Evolutionary conservation across 2,113 vertebrate species (phyloP).

Genomic region (Formicarius rufipectus): DNA sequence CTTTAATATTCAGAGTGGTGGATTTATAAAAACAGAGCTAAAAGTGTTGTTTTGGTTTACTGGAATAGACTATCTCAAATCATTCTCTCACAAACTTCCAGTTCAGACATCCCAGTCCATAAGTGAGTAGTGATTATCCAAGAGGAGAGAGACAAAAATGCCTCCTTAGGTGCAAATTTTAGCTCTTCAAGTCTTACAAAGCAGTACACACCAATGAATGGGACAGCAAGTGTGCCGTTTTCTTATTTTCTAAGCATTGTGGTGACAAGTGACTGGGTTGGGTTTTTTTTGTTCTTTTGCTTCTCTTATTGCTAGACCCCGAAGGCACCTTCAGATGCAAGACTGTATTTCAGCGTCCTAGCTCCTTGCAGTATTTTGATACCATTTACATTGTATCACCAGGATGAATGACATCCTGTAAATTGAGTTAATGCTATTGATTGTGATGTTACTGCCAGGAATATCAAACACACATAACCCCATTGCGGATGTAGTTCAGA

Average conservation of each 20-base stretch:
- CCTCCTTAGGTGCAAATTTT: not conserved
- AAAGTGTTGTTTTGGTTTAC: not conserved
- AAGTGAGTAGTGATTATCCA: not conserved
- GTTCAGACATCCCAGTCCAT: not conserved
- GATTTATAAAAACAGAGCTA: not conserved
- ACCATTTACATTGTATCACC: not conserved
- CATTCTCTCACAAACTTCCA: not conserved
- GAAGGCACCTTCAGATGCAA: not conserved
- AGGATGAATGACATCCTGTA: conserved; percentile 10
- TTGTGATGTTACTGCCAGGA: conserved; percentile 51
- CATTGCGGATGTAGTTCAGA: conserved; percentile 29
- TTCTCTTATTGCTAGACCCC: not conserved
- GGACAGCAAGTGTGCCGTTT: not conserved
- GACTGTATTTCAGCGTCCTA: not conserved
- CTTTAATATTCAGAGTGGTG: not conserved
- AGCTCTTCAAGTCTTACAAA: not conserved
- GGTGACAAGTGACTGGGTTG: not conserved
- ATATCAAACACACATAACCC: conserved; percentile 15
- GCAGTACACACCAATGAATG: not conserved
- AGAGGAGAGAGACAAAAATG: not conserved
- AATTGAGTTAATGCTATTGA: conserved; percentile 49
- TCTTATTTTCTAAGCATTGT: not conserved
- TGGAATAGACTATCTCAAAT: not conserved
- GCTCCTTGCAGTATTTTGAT: not conserved
- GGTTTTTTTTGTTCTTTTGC: not conserved